phyloP scores from a whole-genome alignment of 2,888 invertebrate species.

The Harpalus rufipes region DNA sequence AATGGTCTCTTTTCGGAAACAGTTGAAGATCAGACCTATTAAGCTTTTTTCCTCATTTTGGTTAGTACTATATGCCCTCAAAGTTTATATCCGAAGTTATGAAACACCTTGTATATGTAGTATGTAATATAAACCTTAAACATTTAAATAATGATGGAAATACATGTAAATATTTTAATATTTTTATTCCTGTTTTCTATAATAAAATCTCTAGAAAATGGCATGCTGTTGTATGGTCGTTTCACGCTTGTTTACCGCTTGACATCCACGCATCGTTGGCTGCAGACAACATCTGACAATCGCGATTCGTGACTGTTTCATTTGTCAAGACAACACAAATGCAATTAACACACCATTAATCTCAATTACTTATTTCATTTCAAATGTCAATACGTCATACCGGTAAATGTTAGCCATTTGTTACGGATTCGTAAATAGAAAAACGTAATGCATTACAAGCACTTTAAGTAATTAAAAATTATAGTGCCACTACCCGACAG shows the following conservation, averaged over 20 bases:
- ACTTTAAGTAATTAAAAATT: neutral
- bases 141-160: neutral
- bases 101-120: too few species aligned
- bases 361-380: conserved; percentile 30
- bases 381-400: conserved; percentile 13
- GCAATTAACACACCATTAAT: conserved; percentile 55
- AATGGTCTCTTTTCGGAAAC: too few species aligned
- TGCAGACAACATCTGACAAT: conserved; percentile 32
- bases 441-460: neutral
- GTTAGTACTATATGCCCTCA: too few species aligned
- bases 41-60: too few species aligned
- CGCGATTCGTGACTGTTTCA: conserved; percentile 19
- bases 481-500: neutral
- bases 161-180: neutral
- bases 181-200: neutral
- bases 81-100: too few species aligned
- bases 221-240: neutral
- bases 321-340: conserved; percentile 34
- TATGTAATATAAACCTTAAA: neutral
- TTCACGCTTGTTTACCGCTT: neutral
- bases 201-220: conserved; percentile 27
- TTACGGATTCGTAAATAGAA: neutral
- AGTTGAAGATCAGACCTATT: too few species aligned
- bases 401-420: neutral
- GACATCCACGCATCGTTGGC: neutral